phyloP scores from a whole-genome alignment of 2,888 invertebrate species.

The Cheilosia soror region DNA sequence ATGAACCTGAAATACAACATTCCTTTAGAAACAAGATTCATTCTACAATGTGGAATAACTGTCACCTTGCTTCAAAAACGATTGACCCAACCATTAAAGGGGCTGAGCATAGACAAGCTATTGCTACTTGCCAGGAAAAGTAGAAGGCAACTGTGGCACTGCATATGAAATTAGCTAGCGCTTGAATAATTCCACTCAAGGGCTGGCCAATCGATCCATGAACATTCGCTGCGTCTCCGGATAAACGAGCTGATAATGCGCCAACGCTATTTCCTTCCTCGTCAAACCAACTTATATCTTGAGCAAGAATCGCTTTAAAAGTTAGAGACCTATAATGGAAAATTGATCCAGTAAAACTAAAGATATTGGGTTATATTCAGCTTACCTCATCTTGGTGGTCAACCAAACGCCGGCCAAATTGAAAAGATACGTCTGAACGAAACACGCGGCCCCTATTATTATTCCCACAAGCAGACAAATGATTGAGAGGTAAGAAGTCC shows the following conservation, averaged over 20 bases:
- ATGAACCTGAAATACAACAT: slow-evolving; percentile 83
- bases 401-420: slow-evolving; percentile 90
- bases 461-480: slow-evolving; percentile 87
- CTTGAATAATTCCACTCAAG: slow-evolving; percentile 88
- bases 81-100: slow-evolving; percentile 88
- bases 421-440: slow-evolving; percentile 89
- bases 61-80: slow-evolving; percentile 86
- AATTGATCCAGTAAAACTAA: not conserved
- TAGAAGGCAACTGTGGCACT: slow-evolving; percentile 87
- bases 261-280: slow-evolving; percentile 88
- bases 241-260: slow-evolving; percentile 87
- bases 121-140: slow-evolving; percentile 89
- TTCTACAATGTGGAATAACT: too few species aligned
- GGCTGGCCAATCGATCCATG: slow-evolving; percentile 90
- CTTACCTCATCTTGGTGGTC: slow-evolving; percentile 85
- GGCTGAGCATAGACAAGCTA: slow-evolving; percentile 87
- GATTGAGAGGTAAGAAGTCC: slow-evolving; percentile 86
- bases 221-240: slow-evolving; percentile 89
- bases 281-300: slow-evolving; percentile 91
- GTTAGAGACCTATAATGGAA: slow-evolving; percentile 80
- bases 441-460: slow-evolving; percentile 87
- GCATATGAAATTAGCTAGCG: slow-evolving; percentile 87
- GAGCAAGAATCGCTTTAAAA: slow-evolving; percentile 87
- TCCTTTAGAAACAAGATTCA: not conserved
- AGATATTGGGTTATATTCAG: not conserved